Base-by-base conservation (phyloP, 2,113 vertebrate genomes). In the Nerophis lumbriciformis region DNA sequence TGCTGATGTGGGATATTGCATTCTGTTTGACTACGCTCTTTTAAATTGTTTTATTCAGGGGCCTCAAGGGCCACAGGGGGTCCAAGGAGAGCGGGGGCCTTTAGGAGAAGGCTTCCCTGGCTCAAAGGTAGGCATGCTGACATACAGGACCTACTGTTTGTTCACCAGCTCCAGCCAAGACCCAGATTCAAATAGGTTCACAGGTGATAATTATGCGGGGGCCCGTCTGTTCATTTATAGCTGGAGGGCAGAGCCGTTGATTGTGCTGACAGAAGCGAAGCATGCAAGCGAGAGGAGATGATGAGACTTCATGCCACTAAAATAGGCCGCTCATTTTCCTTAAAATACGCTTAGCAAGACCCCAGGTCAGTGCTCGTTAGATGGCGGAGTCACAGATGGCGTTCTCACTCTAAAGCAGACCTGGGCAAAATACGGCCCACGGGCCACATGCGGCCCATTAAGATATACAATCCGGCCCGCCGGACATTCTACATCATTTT, bases 61-160 rank as follows among this genome's bases (percentile, higher is more conserved):
- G 6, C 88, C 92, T 86, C 93, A 91, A 84, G 94, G 94, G 84
- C 89, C 90, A 69, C 94, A 93, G 77, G 94, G 94, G 59, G 58
- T 89, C 75, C 91, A 88, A 81, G 94, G 94, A 81, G 94, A 94
- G 81, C 91, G 91, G 77, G 93, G 94, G 21, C 75, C 61, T 2
- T 66, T 82, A 51, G 94, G 93, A 78, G 94, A 96, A 83, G 94
- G 94, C 15, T 82, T 92, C 21, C 94, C 93, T 66, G 94, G 94
- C 73, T 73, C 91, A 68, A 96, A 96, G 91, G 94, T 96, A 87
- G 58, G 76, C 63, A 52, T 15, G 35, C 21, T 36, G 53, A 54
- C 14, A 5, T 8, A 16, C 10, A 5, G 6, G 1, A 19, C 19
- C 19, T 19, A 19, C 19, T 19, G 19, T 19, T 19, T 19, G 19